Base-by-base conservation (phyloP, 2,888 invertebrate species). In the Thyatira batis region DNA sequence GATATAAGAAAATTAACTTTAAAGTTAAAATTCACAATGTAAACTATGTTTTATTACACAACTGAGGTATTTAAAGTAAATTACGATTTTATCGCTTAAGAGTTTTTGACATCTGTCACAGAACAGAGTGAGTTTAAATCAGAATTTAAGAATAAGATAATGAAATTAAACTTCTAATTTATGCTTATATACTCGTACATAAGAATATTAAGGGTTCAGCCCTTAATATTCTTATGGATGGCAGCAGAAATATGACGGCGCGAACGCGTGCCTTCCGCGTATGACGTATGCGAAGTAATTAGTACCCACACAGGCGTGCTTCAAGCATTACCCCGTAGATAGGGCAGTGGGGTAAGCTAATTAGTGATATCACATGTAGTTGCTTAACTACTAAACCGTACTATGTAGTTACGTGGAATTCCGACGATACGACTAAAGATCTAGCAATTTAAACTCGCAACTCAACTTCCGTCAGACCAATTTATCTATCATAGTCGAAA, bases 231-330 rank as follows among this genome's bases (percentile, higher is more conserved):
- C n/a, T n/a, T n/a, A n/a, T n/a, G 65, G 68, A 65, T 65, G 64
- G 67, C 51, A 54, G 57, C 51, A 63, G 69, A 73, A 75, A 70
- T 66, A 67, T 69, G 69, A 69, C 63, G 72, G 69, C 65, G 66
- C 62, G 67, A 74, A 76, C 67, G 73, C 72, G 63, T 67, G 75
- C 79, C 76, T 80, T 75, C 72, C 65, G 64, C 67, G 68, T 78
- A 76, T 84, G 84, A 87, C 80, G 81, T 80, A 84, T 79, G 78
- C 60, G 70, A 64, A 76, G 80, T 79, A 83, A 87, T 87, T 84
- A 86, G 78, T 73, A 76, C 67, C 67, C 66, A 63, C 67, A 69
- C 50, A 30, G 50, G 48, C 59, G 56, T 58, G 62, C 54, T 61
- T 60, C 53, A 57, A 67, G 54, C 61, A 60, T 49, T 52, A 48